phyloP scores from a whole-genome alignment of 2,888 invertebrate species.

The Phorcus lineatus region DNA sequence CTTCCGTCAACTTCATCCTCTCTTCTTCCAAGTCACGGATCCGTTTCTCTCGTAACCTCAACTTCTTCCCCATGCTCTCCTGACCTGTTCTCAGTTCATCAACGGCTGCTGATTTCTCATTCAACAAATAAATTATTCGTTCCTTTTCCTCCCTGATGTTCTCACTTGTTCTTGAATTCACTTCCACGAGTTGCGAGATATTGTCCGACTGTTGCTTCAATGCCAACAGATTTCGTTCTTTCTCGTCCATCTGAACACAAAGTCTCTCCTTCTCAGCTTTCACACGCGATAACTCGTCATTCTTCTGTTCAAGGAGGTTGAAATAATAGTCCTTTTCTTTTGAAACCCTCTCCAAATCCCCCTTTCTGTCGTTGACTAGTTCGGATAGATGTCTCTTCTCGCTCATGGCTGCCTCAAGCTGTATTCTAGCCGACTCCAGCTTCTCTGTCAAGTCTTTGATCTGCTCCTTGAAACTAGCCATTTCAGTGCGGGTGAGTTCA shows the following conservation, averaged over 20 bases:
- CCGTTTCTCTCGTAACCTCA: constrained; percentile 60
- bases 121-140: constrained; percentile 49
- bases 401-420: constrained; percentile 51
- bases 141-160: constrained; percentile 64
- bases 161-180: constrained; percentile 54
- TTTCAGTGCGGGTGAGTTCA: constrained; percentile 54
- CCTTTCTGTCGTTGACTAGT: constrained; percentile 56
- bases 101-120: constrained; percentile 55
- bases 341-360: constrained; percentile 56
- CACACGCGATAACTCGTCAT: constrained; percentile 58
- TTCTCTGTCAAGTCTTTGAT: constrained; percentile 54
- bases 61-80: constrained; percentile 61
- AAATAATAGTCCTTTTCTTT: constrained; percentile 68
- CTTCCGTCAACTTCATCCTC: constrained; percentile 49
- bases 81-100: constrained; percentile 57
- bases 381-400: constrained; percentile 59
- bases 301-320: constrained; percentile 62
- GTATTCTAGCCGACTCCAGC: constrained; percentile 52
- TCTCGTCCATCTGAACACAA: constrained; percentile 67
- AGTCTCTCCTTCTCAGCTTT: constrained; percentile 61
- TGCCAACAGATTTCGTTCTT: constrained; percentile 63
- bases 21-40: constrained; percentile 61
- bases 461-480: constrained; percentile 52
- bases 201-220: constrained; percentile 65
- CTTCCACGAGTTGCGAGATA: constrained; percentile 61